Conservation (phyloP, 2,113 vertebrate genomes). For the Haliaeetus leucogaster region DNA sequence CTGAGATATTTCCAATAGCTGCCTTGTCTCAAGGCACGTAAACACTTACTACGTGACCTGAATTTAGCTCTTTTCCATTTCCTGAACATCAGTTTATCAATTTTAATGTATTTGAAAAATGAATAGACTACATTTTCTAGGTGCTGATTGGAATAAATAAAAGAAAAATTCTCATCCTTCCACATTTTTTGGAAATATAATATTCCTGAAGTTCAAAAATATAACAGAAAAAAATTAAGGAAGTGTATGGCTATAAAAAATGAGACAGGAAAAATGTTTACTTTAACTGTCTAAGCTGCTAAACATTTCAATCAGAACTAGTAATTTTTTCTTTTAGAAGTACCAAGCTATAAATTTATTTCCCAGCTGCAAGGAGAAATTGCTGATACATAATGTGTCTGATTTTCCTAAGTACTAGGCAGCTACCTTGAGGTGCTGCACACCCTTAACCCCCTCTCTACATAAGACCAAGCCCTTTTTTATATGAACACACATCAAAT, state of each 20-base stretch:
- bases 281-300: not conserved
- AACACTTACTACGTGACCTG: not conserved
- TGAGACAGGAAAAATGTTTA: not conserved
- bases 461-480: not conserved
- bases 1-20: not conserved
- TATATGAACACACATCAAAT: not conserved
- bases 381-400: not conserved
- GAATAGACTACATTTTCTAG: not conserved
- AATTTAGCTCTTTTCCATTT: not conserved
- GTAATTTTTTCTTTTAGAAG: slow-evolving; percentile 30
- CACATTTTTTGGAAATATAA: not conserved
- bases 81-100: not conserved
- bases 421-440: not conserved
- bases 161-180: not conserved
- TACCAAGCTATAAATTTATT: slow-evolving; percentile 26
- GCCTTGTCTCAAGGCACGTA: not conserved
- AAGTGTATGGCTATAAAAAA: not conserved
- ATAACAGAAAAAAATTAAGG: slow-evolving; percentile 18
- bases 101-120: not conserved
- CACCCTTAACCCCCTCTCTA: not conserved
- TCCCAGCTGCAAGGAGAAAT: slow-evolving; percentile 24
- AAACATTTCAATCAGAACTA: slow-evolving; percentile 15
- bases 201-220: slow-evolving; percentile 1
- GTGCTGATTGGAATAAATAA: not conserved
- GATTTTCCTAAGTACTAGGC: not conserved